Conservation (phyloP, 64 coral and sea anemone genomes). For the Cladopsammia gracilis region DNA sequence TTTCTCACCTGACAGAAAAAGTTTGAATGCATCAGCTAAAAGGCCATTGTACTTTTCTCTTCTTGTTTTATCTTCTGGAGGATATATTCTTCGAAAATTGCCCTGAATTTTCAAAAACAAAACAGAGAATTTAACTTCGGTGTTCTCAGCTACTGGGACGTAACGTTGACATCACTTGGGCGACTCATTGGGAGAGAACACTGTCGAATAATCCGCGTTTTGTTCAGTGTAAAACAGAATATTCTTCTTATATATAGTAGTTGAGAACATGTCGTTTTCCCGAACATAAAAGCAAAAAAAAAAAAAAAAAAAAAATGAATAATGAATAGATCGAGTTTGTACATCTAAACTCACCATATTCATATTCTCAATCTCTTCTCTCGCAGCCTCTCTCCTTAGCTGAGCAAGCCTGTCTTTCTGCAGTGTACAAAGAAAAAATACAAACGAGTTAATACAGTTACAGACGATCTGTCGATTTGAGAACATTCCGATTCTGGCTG, state of each 20-base stretch:
- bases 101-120: slow-evolving; percentile 59
- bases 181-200: too few relatives aligned
- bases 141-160: too few relatives aligned
- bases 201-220: too few relatives aligned
- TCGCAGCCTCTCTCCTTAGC: slow-evolving; percentile 80
- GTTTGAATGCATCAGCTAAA: slow-evolving; percentile 92
- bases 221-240: too few relatives aligned
- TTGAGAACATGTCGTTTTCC: too few relatives aligned
- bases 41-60: slow-evolving; percentile 84
- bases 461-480: too few relatives aligned
- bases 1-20: slow-evolving; percentile 83
- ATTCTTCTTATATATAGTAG: too few relatives aligned
- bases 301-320: not conserved
- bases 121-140: not conserved
- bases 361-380: slow-evolving; percentile 95
- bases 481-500: too few relatives aligned
- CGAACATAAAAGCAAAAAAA: not conserved
- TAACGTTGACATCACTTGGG: too few relatives aligned
- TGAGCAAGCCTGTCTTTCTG: slow-evolving; percentile 89
- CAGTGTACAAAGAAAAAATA: not conserved
- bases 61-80: slow-evolving; percentile 81
- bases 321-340: not conserved
- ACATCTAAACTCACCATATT: slow-evolving; percentile 70
- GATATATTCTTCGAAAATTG: slow-evolving; percentile 90
- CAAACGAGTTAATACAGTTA: not conserved